These are phyloP conservation scores for Perdita meconis DNA, from an alignment of 2,888 invertebrate genomes.

Conservation along the genomic window DNA sequence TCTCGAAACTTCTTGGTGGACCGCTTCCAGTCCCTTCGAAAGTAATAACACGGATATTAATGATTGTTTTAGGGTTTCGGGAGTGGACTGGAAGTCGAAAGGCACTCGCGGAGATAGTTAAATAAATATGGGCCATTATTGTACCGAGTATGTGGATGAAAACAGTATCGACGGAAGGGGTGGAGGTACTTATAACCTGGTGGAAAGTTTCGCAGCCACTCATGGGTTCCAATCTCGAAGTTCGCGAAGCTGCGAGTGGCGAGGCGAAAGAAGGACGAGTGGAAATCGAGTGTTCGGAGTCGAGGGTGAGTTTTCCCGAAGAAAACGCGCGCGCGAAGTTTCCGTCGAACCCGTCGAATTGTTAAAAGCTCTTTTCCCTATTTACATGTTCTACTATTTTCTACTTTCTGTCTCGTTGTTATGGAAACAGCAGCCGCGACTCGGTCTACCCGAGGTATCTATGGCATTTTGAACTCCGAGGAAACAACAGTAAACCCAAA, in stretches of 20 bases:
- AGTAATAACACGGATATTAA: conserved; percentile 38
- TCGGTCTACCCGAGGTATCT: not conserved
- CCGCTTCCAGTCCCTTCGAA: not conserved
- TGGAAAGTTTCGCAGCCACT: conserved; percentile 56
- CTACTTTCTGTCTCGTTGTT: not conserved
- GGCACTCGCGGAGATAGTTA: not conserved
- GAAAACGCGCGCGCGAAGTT: conserved; percentile 5
- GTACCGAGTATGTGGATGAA: conserved; percentile 1
- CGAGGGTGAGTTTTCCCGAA: conserved; percentile 33
- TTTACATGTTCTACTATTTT: conserved; percentile 31
- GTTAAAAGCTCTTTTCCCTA: conserved; percentile 71
- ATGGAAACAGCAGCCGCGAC: no score
- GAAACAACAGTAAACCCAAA: conserved; percentile 7
- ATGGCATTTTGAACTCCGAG: not conserved
- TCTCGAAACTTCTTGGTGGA: conserved; percentile 7
- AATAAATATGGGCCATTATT: conserved; percentile 38
- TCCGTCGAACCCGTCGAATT: conserved; percentile 50
- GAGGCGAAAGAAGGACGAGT: not conserved
- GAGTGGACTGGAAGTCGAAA: not conserved
- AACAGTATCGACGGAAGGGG: conserved; percentile 5
- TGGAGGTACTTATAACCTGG: conserved; percentile 52
- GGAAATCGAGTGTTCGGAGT: conserved; percentile 28
- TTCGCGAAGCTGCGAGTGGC: conserved; percentile 40
- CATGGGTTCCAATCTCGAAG: conserved; percentile 48
- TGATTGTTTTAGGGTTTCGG: conserved; percentile 7